Percentiles rank a stretch among this genome's conserved stretches.
Conservation (phyloP, 1,140 invertebrate genomes). For the Drosophila repletoides region DNA sequence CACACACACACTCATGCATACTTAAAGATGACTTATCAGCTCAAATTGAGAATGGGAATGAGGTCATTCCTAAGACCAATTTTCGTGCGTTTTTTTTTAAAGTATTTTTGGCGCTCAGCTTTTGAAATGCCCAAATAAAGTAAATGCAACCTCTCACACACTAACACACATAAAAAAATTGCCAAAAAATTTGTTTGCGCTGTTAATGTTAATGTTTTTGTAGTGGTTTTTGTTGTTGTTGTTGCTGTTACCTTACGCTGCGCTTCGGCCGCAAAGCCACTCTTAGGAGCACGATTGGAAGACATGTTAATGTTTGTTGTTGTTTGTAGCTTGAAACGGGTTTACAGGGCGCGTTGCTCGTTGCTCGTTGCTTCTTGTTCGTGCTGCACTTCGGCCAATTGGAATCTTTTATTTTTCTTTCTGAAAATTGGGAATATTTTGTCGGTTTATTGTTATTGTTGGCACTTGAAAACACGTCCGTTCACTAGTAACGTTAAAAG, state of each 20-base stretch:
- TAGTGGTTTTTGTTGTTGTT: slow-evolving; percentile 77
- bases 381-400: slow-evolving; percentile 51
- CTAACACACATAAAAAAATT: slow-evolving; percentile 19
- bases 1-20: not conserved
- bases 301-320: slow-evolving; percentile 86
- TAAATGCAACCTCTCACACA: slow-evolving; percentile 53
- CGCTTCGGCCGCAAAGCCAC: slow-evolving; percentile 96
- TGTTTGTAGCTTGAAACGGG: slow-evolving; percentile 61
- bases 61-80: slow-evolving; percentile 75
- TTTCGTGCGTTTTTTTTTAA: slow-evolving; percentile 54
- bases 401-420: too few relatives aligned
- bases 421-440: slow-evolving; percentile 43
- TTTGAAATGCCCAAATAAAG: slow-evolving; percentile 68
- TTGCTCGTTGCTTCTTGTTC: slow-evolving; percentile 30
- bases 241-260: slow-evolving; percentile 91
- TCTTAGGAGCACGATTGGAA: slow-evolving; percentile 94
- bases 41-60: slow-evolving; percentile 48
- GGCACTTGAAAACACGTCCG: slow-evolving; percentile 49
- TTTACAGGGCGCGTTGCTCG: slow-evolving; percentile 61
- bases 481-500: slow-evolving; percentile 45
- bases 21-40: slow-evolving; percentile 27
- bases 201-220: slow-evolving; percentile 34
- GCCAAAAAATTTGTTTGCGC: slow-evolving; percentile 65
- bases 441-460: not conserved
- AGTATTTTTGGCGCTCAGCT: too few relatives aligned